Evolutionary conservation across 2,888 invertebrate genomes (phyloP), one percentile per base, ranked within the genome.

Genomic region (Tethea ocularis): DNA sequence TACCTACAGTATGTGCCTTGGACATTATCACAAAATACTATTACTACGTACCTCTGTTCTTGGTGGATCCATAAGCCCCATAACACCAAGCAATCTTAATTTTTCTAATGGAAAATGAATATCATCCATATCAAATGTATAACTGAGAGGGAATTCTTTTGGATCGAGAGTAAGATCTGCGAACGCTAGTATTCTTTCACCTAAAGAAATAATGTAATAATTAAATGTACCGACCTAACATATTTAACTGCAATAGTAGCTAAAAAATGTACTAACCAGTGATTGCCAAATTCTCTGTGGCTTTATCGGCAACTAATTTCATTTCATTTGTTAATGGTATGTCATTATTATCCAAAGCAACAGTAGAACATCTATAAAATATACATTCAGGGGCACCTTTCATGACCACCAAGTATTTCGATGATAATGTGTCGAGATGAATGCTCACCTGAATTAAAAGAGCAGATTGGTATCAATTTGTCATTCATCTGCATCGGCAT

Each of bases 41-140:
- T 26, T 2, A 24, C 15, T 24, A 24, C 0, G 5, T 52, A 24
- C 92, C 86, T 91, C 87, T 64, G 74, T 77, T 66, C 92, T 80
- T 8, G 99, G 99, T 60, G 99, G 99, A 94, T 99, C 99, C 93
- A 98, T 98, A 96, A 99, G 97, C 58, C 99, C 98, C 96, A 99
- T 97, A 3, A 99, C 94, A 57, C 99, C 99, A 62, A 99, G 96
- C 83, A 99, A 98, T 63, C 99, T 95, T 62, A 99, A 94, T 69
- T 96, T 96, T 51, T 96, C 95, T 59, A 97, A 89, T 17, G 97
- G 98, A 94, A 98, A 99, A 89, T 98, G 98, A 56, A 96, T 93
- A 66, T 97, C 96, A 72, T 98, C 98, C 58, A 94, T 91, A 89
- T 99, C 97, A 93, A 98, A 99, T 80, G 96, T 94, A 89, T 94